A percentile compares a stretch with the other conserved stretches of the same genome.
phyloP scores from a whole-genome alignment of 53 echinoderm and acorn worm species.

The Zoroaster sp. region DNA sequence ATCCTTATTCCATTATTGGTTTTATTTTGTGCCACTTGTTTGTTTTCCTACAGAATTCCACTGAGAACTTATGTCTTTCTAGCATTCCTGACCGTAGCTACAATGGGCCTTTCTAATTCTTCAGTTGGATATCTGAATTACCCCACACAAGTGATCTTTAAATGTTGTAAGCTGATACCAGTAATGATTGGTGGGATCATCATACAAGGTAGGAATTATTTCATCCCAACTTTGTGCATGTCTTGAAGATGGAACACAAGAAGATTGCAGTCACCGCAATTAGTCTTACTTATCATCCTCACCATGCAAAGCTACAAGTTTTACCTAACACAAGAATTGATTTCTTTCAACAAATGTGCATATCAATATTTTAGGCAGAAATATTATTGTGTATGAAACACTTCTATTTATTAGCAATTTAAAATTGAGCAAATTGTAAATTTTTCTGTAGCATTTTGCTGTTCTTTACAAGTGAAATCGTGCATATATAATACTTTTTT shows the following conservation, averaged over 20 bases:
- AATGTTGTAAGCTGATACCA: constrained; percentile 98
- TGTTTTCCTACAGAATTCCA: constrained; percentile 73
- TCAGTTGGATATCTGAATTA: constrained; percentile 95
- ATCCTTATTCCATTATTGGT: not conserved
- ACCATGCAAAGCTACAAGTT: no score
- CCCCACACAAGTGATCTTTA: constrained; percentile 97
- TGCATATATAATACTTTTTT: no score
- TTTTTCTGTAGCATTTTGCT: no score
- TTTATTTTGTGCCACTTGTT: not conserved
- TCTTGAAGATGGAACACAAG: not conserved
- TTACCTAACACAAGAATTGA: no score
- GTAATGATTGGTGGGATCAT: constrained; percentile 96
- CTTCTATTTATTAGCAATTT: no score
- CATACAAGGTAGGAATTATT: constrained; percentile 76
- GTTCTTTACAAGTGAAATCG: no score
- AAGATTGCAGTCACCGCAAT: no score
- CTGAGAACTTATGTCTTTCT: constrained; percentile 78
- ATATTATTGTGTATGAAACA: no score
- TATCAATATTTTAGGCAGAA: no score
- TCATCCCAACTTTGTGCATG: not conserved
- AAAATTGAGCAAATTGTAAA: no score
- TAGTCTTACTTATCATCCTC: no score
- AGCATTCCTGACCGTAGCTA: constrained; percentile 88
- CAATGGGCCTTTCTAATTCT: constrained; percentile 96
- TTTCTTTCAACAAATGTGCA: no score